A percentile compares a stretch with the other conserved stretches of the same genome.
Conservation (phyloP, 64 coral and sea anemone genomes). For the Dendronephthya gigantea region DNA sequence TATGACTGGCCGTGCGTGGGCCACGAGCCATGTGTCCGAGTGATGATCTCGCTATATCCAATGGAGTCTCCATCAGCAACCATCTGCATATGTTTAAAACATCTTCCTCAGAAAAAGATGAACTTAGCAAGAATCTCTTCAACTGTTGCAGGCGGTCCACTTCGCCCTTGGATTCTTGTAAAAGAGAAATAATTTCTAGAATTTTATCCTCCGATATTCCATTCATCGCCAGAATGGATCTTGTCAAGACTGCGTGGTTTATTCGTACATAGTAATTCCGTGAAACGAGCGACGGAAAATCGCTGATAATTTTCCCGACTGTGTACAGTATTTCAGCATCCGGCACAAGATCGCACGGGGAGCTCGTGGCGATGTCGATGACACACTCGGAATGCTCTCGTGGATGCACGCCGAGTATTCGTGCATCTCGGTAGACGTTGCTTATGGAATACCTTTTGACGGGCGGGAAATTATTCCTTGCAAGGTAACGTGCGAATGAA, state of each 20-base stretch:
- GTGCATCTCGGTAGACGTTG: constrained; percentile 68
- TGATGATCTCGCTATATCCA: constrained; percentile 41
- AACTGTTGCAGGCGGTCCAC: constrained; percentile 56
- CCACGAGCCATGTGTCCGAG: neutral
- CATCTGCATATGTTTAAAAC: constrained; percentile 12
- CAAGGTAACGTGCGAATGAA: constrained; percentile 79
- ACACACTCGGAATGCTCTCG: constrained; percentile 79
- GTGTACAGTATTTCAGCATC: constrained; percentile 67
- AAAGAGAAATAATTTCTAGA: constrained; percentile 53
- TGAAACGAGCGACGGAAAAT: constrained; percentile 54
- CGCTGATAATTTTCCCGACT: constrained; percentile 68
- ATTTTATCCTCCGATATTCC: constrained; percentile 59
- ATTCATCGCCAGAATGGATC: constrained; percentile 43
- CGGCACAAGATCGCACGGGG: constrained; percentile 61
- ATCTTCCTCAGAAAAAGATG: constrained; percentile 48
- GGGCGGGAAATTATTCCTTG: constrained; percentile 36
- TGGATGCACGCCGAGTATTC: constrained; percentile 61
- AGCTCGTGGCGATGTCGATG: constrained; percentile 69
- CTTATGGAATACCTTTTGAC: constrained; percentile 79
- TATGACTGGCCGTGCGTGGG: neutral
- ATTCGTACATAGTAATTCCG: constrained; percentile 77
- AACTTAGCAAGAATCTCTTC: constrained; percentile 44
- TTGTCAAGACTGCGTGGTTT: constrained; percentile 59
- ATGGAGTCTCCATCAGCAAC: constrained; percentile 43
- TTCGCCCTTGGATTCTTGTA: constrained; percentile 59